phyloP scores from a whole-genome alignment of 1,140 invertebrate species.

The Sitodiplosis mosellana region DNA sequence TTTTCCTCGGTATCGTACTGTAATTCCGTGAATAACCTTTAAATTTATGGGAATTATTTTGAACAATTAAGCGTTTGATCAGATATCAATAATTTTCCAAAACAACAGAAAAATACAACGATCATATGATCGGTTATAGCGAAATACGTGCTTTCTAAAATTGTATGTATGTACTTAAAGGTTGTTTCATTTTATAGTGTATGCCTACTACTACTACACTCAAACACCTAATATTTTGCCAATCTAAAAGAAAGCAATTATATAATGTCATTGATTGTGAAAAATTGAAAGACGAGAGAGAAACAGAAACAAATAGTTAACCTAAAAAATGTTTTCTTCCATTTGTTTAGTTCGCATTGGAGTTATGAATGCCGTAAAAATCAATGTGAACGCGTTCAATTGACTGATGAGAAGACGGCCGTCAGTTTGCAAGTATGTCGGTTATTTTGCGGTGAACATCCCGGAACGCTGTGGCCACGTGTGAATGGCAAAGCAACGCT shows the following conservation, averaged over 20 bases:
- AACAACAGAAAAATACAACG: too few relatives aligned
- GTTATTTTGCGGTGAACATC: slow-evolving; percentile 34
- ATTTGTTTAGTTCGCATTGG: slow-evolving; percentile 24
- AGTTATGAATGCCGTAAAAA: slow-evolving; percentile 32
- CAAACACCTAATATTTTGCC: slow-evolving; percentile 6
- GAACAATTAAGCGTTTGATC: too few relatives aligned
- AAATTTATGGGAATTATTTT: too few relatives aligned
- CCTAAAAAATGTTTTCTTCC: slow-evolving; percentile 13
- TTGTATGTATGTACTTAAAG: too few relatives aligned
- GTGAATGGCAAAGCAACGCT: slow-evolving; percentile 43
- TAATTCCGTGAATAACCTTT: too few relatives aligned
- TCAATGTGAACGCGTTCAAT: slow-evolving; percentile 31
- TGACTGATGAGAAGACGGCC: slow-evolving; percentile 28
- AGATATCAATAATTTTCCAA: too few relatives aligned
- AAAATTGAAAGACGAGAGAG: too few relatives aligned
- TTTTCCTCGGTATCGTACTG: too few relatives aligned
- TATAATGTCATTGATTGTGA: slow-evolving; percentile 13
- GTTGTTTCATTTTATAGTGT: neutral
- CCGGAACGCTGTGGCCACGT: slow-evolving; percentile 48
- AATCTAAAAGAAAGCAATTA: slow-evolving; percentile 2
- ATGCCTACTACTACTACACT: slow-evolving; percentile 7
- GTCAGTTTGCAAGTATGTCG: slow-evolving; percentile 39
- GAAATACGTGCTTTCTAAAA: neutral
- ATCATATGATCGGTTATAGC: neutral
- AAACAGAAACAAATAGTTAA: too few relatives aligned